phyloP scores from a whole-genome alignment of 2,888 invertebrate species.

The Caenorhabditis macrosperma region DNA sequence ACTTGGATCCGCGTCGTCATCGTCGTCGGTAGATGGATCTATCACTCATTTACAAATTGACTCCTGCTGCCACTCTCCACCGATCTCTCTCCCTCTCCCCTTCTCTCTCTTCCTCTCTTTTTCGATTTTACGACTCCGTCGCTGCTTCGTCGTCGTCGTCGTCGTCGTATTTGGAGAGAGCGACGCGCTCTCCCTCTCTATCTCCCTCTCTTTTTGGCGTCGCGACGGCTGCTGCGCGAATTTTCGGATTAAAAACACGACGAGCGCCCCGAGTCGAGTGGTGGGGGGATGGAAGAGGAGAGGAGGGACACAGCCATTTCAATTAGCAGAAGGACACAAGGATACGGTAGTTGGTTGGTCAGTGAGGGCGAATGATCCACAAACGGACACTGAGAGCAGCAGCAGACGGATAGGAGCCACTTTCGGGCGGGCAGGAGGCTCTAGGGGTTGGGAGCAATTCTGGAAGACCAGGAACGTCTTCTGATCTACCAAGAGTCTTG shows the following conservation, averaged over 20 bases:
- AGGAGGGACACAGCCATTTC: slow-evolving; percentile 18
- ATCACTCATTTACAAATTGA: slow-evolving; percentile 24
- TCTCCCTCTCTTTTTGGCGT: slow-evolving; percentile 12
- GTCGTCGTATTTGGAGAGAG: slow-evolving; percentile 36
- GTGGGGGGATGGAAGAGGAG: not conserved
- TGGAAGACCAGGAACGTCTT: too few relatives aligned
- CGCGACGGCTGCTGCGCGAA: slow-evolving; percentile 25
- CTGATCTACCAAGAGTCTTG: too few relatives aligned
- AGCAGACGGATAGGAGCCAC: slow-evolving; percentile 15
- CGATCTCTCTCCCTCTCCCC: not conserved
- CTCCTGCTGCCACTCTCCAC: too few relatives aligned
- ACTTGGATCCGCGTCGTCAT: not conserved
- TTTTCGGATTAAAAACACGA: slow-evolving; percentile 56
- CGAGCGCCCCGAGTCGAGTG: not conserved
- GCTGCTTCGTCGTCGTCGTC: slow-evolving; percentile 15
- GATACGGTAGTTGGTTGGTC: slow-evolving; percentile 34
- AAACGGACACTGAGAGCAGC: not conserved
- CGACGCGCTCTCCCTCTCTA: too few relatives aligned
- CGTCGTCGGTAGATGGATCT: too few relatives aligned
- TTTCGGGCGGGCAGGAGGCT: not conserved
- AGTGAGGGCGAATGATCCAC: too few relatives aligned
- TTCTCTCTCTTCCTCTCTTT: slow-evolving; percentile 4
- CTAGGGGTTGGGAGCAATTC: too few relatives aligned
- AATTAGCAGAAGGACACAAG: slow-evolving; percentile 36
- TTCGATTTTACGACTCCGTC: slow-evolving; percentile 41